Percentiles rank a stretch among this genome's conserved stretches.
phyloP scores from a whole-genome alignment of 2,113 vertebrate genomes.

The Panthera tigris region DNA sequence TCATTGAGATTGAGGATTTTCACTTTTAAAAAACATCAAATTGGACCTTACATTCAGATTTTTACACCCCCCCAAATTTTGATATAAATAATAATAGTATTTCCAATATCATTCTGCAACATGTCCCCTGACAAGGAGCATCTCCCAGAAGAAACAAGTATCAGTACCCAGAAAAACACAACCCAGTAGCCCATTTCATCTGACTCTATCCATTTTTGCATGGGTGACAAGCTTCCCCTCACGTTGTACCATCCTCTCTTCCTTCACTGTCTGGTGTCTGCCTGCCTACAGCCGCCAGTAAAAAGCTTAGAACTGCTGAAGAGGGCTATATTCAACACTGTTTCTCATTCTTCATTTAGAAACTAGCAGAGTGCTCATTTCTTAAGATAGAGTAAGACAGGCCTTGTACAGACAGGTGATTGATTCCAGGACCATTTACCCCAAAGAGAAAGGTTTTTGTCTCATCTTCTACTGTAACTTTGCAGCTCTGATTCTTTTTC shows the following conservation, averaged over 20 bases:
- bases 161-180: not conserved
- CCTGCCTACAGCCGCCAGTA: not conserved
- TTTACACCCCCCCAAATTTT: not conserved
- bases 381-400: not conserved
- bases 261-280: not conserved
- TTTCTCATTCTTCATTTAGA: not conserved
- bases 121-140: not conserved
- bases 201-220: not conserved
- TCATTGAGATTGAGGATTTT: not conserved
- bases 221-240: rapidly evolving
- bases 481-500: not conserved
- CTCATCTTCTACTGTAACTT: not conserved
- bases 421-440: not conserved
- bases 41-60: not conserved
- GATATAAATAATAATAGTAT: not conserved
- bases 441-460: not conserved
- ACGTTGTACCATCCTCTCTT: rapidly evolving
- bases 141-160: not conserved
- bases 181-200: not conserved
- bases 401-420: not conserved
- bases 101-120: not conserved
- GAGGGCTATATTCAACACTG: no score
- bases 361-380: not conserved
- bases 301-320: not conserved
- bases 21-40: not conserved